Evolutionary conservation across 2,113 vertebrate species (phyloP).

Genomic region (Bombycilla garrulus): DNA sequence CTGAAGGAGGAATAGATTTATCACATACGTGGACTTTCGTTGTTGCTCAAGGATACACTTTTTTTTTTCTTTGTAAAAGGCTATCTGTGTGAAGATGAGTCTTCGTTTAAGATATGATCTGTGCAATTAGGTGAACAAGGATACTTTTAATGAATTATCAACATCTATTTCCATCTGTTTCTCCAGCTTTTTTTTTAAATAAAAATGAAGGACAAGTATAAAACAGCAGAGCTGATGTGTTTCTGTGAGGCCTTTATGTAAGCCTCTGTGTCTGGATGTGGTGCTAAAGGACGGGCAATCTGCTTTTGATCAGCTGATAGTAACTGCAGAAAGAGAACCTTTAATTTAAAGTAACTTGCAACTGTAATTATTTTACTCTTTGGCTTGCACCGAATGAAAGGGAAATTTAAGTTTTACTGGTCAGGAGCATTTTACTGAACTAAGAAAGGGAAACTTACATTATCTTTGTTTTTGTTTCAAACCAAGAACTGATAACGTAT

Average conservation of each 20-base stretch:
- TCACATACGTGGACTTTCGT: background rate
- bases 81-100: background rate
- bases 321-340: conserved; percentile 33
- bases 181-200: conserved; percentile 12
- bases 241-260: conserved; percentile 56
- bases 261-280: conserved; percentile 30
- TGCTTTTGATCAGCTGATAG: conserved; percentile 65
- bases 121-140: conserved; percentile 34
- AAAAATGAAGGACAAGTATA: conserved; percentile 56
- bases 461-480: background rate
- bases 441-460: conserved; percentile 48
- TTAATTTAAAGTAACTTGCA: conserved; percentile 46
- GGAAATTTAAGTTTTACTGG: conserved; percentile 44
- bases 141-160: background rate
- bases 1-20: conserved; percentile 37
- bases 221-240: conserved; percentile 7
- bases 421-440: conserved; percentile 49
- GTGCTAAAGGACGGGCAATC: conserved; percentile 59
- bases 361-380: conserved; percentile 51
- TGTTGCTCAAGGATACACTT: background rate
- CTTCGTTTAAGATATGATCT: conserved; percentile 12
- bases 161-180: background rate
- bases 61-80: background rate
- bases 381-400: conserved; percentile 64
- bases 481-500: background rate